Evolutionary conservation across 1,140 invertebrate genomes (phyloP).

Genomic region (Drosophila ercepeae): DNA sequence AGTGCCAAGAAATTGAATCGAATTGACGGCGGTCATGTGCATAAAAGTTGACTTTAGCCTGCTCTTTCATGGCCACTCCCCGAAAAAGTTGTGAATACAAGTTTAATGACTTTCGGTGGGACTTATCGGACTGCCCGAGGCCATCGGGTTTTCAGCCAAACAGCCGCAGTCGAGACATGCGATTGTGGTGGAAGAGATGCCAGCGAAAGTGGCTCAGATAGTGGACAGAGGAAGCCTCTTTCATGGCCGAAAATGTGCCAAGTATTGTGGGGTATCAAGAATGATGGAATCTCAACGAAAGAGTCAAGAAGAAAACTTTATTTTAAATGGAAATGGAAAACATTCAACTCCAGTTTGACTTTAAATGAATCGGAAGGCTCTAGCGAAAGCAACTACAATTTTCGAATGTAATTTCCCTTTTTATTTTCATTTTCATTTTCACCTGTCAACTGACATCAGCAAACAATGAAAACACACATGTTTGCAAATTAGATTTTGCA

Average conservation of each 20-base stretch:
- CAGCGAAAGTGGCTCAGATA: slow-evolving; percentile 32
- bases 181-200: slow-evolving; percentile 30
- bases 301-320: neutral
- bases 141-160: slow-evolving; percentile 1
- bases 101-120: slow-evolving; percentile 72
- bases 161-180: slow-evolving; percentile 38
- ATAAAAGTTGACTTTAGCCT: slow-evolving; percentile 59
- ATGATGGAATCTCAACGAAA: neutral
- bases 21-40: slow-evolving; percentile 41
- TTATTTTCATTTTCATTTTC: slow-evolving; percentile 1
- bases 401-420: slow-evolving; percentile 6
- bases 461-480: neutral
- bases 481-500: neutral
- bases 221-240: neutral
- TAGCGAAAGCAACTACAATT: neutral
- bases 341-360: neutral
- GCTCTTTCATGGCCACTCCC: slow-evolving; percentile 33
- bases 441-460: neutral
- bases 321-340: neutral
- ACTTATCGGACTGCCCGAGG: slow-evolving; percentile 35
- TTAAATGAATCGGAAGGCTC: neutral
- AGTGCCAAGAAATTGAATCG: slow-evolving; percentile 67
- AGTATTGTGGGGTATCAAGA: neutral
- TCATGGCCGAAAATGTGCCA: neutral
- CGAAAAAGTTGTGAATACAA: slow-evolving; percentile 55